Evolutionary conservation across 2,797 vertebrate genomes (phyloP).

Genomic region (Diplodus sargus): DNA sequence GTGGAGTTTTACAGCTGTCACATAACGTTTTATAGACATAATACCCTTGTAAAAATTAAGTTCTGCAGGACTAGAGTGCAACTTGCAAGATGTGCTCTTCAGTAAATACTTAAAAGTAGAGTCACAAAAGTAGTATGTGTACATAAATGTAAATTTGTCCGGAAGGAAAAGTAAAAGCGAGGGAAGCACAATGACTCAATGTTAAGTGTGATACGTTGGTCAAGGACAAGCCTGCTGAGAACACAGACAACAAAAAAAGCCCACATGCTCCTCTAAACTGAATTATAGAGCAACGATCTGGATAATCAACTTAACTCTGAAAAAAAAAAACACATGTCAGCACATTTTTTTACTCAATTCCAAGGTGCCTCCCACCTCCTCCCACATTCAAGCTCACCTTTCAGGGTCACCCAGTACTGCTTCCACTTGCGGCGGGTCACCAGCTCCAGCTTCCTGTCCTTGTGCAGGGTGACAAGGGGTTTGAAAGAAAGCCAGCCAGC

Average conservation of each 20-base stretch:
- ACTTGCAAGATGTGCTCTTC: constrained; percentile 5
- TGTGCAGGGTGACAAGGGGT: constrained; percentile 92
- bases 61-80: neutral
- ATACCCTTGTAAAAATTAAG: constrained; percentile 12
- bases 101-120: constrained; percentile 9
- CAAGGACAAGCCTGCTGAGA: constrained; percentile 28
- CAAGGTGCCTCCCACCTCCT: neutral
- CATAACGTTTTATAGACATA: constrained; percentile 15
- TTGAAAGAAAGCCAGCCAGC: constrained; percentile 97
- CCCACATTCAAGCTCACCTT: constrained; percentile 83
- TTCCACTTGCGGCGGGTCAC: constrained; percentile 93
- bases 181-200: constrained; percentile 20
- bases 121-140: constrained; percentile 9
- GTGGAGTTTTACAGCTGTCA: neutral
- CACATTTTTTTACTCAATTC: constrained; percentile 30
- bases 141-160: neutral
- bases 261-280: constrained; percentile 18
- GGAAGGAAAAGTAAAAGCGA: constrained; percentile 32
- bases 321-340: neutral
- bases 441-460: constrained; percentile 94
- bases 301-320: constrained; percentile 40
- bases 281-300: constrained; percentile 21
- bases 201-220: constrained; percentile 15
- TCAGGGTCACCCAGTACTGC: constrained; percentile 95
- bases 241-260: constrained; percentile 11